phyloP scores from a whole-genome alignment of 2,797 vertebrate genomes.

The Columba guinea region DNA sequence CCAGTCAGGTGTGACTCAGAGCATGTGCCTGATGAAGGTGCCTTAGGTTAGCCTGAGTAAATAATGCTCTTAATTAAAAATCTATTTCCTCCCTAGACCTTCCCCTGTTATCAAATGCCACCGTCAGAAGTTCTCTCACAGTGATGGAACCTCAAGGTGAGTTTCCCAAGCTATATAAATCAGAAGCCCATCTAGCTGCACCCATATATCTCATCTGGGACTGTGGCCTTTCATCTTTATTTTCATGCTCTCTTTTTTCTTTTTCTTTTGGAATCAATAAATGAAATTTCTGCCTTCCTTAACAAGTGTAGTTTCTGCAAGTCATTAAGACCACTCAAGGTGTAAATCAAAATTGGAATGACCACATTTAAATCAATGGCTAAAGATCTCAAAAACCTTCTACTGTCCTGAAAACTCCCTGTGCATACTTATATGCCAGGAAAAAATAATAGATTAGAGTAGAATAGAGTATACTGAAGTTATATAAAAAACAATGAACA shows the following conservation, averaged over 20 bases:
- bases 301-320: background rate
- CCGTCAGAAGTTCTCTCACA: background rate
- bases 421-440: background rate
- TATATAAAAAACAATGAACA: background rate
- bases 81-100: background rate
- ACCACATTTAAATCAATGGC: background rate
- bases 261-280: background rate
- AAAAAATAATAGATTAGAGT: background rate
- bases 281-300: constrained; percentile 11
- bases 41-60: background rate
- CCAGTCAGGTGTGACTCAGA: background rate
- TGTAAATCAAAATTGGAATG: constrained; percentile 10
- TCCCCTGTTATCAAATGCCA: background rate
- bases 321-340: background rate
- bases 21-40: background rate
- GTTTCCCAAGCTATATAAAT: background rate
- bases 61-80: background rate
- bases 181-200: background rate
- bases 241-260: background rate
- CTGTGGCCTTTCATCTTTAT: background rate
- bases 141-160: background rate
- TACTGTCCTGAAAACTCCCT: background rate
- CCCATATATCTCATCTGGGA: background rate
- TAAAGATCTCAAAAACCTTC: background rate
- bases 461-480: background rate